Base-by-base conservation (phyloP, 1,140 invertebrate genomes). In the Diorhabda sublineata region DNA sequence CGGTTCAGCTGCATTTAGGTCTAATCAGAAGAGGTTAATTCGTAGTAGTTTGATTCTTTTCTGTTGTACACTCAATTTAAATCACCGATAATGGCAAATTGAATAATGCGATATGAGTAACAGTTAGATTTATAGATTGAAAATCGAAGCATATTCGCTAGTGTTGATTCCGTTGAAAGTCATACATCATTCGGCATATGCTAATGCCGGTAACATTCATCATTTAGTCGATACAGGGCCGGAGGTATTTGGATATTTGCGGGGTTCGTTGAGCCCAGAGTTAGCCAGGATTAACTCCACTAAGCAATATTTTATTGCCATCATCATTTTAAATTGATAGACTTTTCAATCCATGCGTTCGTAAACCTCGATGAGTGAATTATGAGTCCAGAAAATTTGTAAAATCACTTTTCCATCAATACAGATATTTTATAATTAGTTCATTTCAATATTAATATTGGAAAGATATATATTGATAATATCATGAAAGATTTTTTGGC, bases 121-220 rank as follows among this genome's bases (percentile, higher is more conserved):
- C 72, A 62, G 66, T 67, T 72, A 68, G 75, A 77, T 78, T 78
- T 78, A 78, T 78, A 76, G 75, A 73, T 74, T 69, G 67, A 62
- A 73, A 69, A 74, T 76, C 72, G 77, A 70, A 76, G 75, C 73
- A 75, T 76, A 76, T 77, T 73, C 72, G 70, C 71, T 70, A 72
- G 64, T 77, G 77, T 77, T 78, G 77, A 77, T 77, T 75, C 71
- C 73, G 66, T 61, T 70, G 74, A 69, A 74, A 74, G 64, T 74
- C 75, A 74, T 78, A 77, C 70, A 77, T 77, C 77, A 78, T 77
- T 74, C 74, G 74, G 72, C 77, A 77, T 75, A 77, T 78, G 77
- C 75, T 75, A 78, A 77, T 75, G 75, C 69, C 67, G 72, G 68
- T 56, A 64, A 73, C 77, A 78, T 78, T 77, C 72, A 78, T 78